Conservation (phyloP, 2,888 invertebrate species). For the Eupithecia subfuscata region DNA sequence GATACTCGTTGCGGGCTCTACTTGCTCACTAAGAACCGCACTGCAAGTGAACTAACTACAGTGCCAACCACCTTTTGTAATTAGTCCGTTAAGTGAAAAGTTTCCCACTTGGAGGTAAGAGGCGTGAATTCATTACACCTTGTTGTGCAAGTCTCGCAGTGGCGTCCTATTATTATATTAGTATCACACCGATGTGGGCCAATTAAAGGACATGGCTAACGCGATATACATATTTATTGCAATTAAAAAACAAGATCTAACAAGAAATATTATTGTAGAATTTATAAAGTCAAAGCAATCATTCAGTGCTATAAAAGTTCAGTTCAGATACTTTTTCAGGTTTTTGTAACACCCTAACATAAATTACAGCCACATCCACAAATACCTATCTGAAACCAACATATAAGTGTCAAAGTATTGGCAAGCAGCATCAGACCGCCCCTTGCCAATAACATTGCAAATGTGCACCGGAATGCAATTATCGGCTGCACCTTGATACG, state of each 20-base stretch:
- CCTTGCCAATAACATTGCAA: slow-evolving; percentile 2
- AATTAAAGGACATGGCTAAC: too few species aligned
- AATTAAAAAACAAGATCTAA: background rate
- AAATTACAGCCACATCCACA: background rate
- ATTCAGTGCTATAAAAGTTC: too few species aligned
- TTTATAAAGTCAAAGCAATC: too few species aligned
- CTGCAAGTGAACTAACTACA: background rate
- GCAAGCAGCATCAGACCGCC: background rate
- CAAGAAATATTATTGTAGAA: too few species aligned
- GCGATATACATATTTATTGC: too few species aligned
- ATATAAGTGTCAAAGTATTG: background rate
- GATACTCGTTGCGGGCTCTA: background rate
- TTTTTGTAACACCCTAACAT: too few species aligned
- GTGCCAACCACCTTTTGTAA: background rate
- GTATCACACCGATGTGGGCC: too few species aligned
- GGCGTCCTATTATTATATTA: too few species aligned
- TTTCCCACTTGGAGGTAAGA: background rate
- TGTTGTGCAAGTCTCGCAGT: background rate
- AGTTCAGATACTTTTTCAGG: too few species aligned
- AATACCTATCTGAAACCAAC: background rate
- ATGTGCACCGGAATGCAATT: slow-evolving; percentile 4
- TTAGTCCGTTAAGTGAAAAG: background rate
- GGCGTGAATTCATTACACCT: background rate
- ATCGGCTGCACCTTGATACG: background rate
- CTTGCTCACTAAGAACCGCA: background rate